Evolutionary conservation across 64 coral and sea anemone genomes (phyloP).

Genomic region (Catalaphyllia jardinei): DNA sequence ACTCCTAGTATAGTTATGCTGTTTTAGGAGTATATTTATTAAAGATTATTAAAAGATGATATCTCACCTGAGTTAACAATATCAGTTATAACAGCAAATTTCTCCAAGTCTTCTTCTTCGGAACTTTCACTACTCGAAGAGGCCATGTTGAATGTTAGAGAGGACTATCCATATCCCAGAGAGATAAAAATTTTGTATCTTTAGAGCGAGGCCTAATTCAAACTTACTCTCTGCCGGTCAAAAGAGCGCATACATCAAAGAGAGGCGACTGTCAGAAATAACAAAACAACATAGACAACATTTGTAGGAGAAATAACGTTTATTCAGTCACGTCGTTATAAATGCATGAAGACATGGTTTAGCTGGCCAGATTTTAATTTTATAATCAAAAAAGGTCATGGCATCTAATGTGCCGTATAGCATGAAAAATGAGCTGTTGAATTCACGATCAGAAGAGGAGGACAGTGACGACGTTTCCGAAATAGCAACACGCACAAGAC

Average conservation of each 20-base stretch:
- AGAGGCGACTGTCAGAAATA: constrained; percentile 5
- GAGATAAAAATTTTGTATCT: not conserved
- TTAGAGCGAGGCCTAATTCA: not conserved
- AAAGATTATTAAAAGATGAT: too few relatives aligned
- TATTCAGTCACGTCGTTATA: not conserved
- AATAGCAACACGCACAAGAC: constrained; percentile 21
- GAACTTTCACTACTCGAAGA: constrained; percentile 28
- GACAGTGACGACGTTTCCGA: constrained; percentile 1
- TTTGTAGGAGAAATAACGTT: not conserved
- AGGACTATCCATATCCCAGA: not conserved
- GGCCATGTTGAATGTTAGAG: constrained; percentile 37
- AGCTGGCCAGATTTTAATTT: not conserved
- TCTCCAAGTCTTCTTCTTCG: constrained; percentile 43
- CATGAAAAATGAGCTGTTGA: constrained; percentile 14
- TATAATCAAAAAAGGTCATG: not conserved
- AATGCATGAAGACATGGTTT: constrained; percentile 1
- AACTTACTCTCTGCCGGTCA: not conserved
- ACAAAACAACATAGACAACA: not conserved
- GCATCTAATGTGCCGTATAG: not conserved
- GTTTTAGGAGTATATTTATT: too few relatives aligned
- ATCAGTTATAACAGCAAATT: constrained; percentile 39
- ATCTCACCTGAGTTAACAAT: constrained; percentile 41
- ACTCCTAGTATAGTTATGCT: too few relatives aligned
- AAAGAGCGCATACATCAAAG: not conserved
- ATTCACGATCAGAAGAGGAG: constrained; percentile 15